Percentiles rank a stretch among this genome's conserved stretches.
Conservation (phyloP, 2,797 vertebrate genomes). For the Microctenopoma steveboyesi region DNA sequence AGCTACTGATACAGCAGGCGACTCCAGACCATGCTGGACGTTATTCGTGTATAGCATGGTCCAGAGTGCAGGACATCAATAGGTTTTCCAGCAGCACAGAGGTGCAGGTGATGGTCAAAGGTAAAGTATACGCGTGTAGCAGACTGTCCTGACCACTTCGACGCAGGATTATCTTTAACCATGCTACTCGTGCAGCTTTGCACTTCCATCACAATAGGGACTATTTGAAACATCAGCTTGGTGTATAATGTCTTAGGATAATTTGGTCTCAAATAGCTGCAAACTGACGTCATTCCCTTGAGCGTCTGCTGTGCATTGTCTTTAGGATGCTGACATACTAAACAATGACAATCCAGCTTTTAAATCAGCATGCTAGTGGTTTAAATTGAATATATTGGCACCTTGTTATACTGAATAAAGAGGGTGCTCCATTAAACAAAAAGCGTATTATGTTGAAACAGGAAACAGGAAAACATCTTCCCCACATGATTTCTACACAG, state of each 20-base stretch:
- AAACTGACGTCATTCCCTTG: too few species aligned
- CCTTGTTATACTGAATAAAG: too few species aligned
- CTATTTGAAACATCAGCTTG: too few species aligned
- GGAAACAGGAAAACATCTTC: too few species aligned
- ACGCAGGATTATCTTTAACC: background rate
- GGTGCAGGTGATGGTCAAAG: conserved; percentile 76
- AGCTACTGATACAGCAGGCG: conserved; percentile 63
- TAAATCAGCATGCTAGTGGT: background rate
- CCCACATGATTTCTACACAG: too few species aligned
- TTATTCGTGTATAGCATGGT: conserved; percentile 78
- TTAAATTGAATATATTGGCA: too few species aligned
- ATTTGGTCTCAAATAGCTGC: background rate
- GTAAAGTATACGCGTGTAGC: conserved; percentile 51
- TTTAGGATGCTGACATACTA: background rate
- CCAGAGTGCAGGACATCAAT: conserved; percentile 41
- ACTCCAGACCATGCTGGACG: conserved; percentile 67
- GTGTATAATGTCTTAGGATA: too few species aligned
- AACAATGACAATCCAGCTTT: too few species aligned
- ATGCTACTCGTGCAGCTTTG: background rate
- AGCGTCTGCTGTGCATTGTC: background rate
- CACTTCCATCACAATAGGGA: too few species aligned
- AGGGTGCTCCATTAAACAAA: too few species aligned
- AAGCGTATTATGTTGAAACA: background rate
- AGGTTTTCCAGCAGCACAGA: conserved; percentile 76
- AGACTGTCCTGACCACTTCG: background rate